Evolutionary conservation across 2,888 invertebrate species (phyloP).

Genomic region (Trachelus iudaicus): DNA sequence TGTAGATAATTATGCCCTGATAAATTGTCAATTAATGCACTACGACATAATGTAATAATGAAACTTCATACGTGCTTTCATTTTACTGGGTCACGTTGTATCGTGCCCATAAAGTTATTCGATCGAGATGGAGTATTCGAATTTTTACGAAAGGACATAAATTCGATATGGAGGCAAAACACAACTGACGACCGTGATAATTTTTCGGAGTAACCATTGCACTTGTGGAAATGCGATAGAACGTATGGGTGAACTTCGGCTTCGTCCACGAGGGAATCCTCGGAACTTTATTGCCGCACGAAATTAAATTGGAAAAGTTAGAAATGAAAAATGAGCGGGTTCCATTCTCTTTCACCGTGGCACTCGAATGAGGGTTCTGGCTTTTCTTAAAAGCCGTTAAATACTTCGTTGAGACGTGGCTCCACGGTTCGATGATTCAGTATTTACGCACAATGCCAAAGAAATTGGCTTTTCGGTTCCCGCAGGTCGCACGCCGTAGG

Average conservation of each 20-base stretch:
- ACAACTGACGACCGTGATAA: not conserved
- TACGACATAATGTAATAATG: not conserved
- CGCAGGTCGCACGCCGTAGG: constrained; percentile 49
- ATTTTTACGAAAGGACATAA: not conserved
- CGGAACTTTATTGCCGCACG: constrained; percentile 42
- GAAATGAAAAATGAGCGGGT: constrained; percentile 50
- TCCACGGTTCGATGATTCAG: constrained; percentile 52
- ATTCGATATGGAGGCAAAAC: not conserved
- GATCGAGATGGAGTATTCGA: not conserved
- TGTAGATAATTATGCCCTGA: not conserved
- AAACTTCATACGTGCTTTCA: not conserved
- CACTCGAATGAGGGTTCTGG: constrained; percentile 20
- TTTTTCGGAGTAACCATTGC: not conserved
- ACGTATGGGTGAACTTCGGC: not conserved
- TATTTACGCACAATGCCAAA: constrained; percentile 57
- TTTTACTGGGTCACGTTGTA: not conserved
- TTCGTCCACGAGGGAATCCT: not conserved
- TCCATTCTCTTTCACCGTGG: constrained; percentile 24
- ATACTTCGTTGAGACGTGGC: constrained; percentile 41
- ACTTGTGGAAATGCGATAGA: not conserved
- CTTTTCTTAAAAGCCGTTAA: constrained; percentile 54
- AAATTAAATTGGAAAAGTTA: constrained; percentile 45
- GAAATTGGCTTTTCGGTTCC: constrained; percentile 54
- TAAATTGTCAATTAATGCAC: not conserved
- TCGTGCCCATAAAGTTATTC: not conserved